Conservation (phyloP, 2,888 invertebrate genomes). For the Cerastis leucographa region DNA sequence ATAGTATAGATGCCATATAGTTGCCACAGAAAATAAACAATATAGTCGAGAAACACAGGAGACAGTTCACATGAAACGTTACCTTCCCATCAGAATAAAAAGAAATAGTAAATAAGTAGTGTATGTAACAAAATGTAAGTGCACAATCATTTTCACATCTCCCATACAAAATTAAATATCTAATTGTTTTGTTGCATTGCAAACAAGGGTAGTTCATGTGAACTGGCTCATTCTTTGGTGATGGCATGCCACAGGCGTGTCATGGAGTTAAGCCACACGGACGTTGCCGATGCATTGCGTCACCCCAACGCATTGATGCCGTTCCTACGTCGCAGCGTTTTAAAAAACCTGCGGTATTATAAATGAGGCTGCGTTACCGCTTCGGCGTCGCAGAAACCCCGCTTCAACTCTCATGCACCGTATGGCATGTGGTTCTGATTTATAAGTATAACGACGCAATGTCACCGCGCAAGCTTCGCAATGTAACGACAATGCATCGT, state of each 20-base stretch:
- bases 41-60: slow-evolving; percentile 50
- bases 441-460: not conserved
- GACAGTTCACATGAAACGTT: slow-evolving; percentile 68
- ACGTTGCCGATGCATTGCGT: slow-evolving; percentile 3
- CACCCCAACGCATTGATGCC: not conserved
- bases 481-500: slow-evolving; percentile 3
- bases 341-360: not conserved
- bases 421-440: not conserved
- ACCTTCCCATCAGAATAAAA: slow-evolving; percentile 23
- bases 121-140: slow-evolving; percentile 4
- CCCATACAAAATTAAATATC: slow-evolving; percentile 37
- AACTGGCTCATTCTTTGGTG: slow-evolving; percentile 77
- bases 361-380: not conserved
- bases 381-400: not conserved
- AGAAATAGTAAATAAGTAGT: slow-evolving; percentile 20
- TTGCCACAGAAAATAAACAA: slow-evolving; percentile 52
- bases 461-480: not conserved
- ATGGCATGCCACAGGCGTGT: slow-evolving; percentile 59
- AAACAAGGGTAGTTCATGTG: slow-evolving; percentile 65
- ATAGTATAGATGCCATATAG: slow-evolving; percentile 60
- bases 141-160: slow-evolving; percentile 19
- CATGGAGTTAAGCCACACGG: slow-evolving; percentile 27
- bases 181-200: slow-evolving; percentile 27
- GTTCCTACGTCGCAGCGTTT: not conserved
- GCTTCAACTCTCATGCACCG: not conserved